phyloP scores from a whole-genome alignment of 2,113 vertebrate species.

The Ptilorrhoa leucosticta region DNA sequence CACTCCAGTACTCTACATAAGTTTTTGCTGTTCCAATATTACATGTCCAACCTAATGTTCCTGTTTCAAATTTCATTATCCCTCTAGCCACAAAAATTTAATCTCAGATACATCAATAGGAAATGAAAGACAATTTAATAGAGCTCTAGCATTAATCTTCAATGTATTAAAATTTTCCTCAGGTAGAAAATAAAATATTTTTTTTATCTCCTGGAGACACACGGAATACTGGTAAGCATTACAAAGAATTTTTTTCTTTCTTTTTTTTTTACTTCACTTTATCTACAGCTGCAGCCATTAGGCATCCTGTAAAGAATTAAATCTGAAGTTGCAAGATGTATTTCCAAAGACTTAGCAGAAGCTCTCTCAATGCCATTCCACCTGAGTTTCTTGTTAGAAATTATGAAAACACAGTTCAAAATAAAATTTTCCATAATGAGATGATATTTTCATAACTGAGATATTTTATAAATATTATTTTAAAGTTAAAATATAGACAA shows the following conservation, averaged over 20 bases:
- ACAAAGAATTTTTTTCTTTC: background rate
- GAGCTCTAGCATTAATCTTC: background rate
- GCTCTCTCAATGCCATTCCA: background rate
- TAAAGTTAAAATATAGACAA: background rate
- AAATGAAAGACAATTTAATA: background rate
- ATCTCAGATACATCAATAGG: background rate
- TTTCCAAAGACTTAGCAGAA: background rate
- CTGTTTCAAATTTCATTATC: background rate
- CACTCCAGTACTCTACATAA: background rate
- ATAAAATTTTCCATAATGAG: background rate
- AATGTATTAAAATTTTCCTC: background rate
- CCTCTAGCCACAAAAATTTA: background rate
- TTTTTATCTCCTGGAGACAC: background rate
- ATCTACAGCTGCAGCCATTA: background rate
- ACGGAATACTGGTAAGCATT: background rate
- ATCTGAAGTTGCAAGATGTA: background rate
- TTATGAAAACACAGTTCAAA: background rate
- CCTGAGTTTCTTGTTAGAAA: background rate
- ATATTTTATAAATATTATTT: background rate
- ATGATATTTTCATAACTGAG: background rate
- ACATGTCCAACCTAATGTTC: background rate
- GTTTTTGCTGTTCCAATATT: background rate
- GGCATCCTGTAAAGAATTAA: background rate
- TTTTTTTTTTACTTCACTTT: background rate
- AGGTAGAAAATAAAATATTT: background rate